Evolutionary conservation across 2,797 vertebrate genomes (phyloP), one percentile per base, ranked within the genome.

Genomic region (Botia almorhae): DNA sequence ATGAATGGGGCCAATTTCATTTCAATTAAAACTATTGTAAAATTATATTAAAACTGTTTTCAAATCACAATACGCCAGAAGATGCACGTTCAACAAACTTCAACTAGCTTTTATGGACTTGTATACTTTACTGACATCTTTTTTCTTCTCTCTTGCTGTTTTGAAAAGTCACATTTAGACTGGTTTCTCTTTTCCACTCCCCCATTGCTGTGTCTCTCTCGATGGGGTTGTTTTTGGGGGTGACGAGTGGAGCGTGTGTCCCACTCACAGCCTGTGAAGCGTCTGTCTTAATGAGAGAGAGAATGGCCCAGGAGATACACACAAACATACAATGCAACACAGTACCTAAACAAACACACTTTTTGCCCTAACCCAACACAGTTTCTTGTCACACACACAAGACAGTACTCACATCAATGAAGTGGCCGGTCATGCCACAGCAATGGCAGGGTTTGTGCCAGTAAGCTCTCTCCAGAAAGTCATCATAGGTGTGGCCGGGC

Each of bases 371-470:
- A 17, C 64, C 84, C 10, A 46, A 46, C 43, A 7, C 5, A 43
- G 39, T 7, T 43, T 43, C 8, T 8, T 43, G 33, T 36, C 50
- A 43, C 64, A 26, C 84, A 73, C 80, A 36, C 72, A 82, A 64
- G 7, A 17, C 58, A 51, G 2, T 89, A 96, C 97, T 97, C 90
- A 99, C 97, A 7, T 98, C 96, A 78, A 90, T 89, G 61, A 94
- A 95, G 91, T 98, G 98, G 1, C 97, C 97, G 16, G 75, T 94
- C 96, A 96, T 96, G 82, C 85, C 81, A 80, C 98, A 99, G 83
- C 96, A 96, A 68, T 93, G 91, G 88, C 98, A 98, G 21, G 89
- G 88, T 21, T 96, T 97, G 80, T 92, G 89, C 95, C 96, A 97
- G 29, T 92, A 94, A n/a, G 90, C 63, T 81, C 82, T 93, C 87